Evolutionary conservation across 2,797 vertebrate species (phyloP).

Genomic region (Enteromius treurensis): DNA sequence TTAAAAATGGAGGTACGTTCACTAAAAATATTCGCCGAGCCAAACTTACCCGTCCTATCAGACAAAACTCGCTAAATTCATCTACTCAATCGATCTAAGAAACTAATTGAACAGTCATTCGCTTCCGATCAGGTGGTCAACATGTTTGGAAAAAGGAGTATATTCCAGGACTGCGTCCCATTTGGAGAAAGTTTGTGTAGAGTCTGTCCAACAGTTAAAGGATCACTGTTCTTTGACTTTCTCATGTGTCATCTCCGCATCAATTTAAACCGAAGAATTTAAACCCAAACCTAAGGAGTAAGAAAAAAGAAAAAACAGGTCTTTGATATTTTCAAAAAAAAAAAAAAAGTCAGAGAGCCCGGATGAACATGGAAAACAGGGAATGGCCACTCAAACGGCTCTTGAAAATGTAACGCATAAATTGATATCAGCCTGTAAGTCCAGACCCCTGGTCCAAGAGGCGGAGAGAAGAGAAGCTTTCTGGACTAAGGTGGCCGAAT

Average conservation of each 20-base stretch:
- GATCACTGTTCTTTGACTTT: slow-evolving; percentile 64
- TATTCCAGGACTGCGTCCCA: slow-evolving; percentile 72
- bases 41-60: slow-evolving; percentile 66
- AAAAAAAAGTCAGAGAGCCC: slow-evolving; percentile 24
- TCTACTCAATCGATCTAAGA: slow-evolving; percentile 62
- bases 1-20: slow-evolving; percentile 75
- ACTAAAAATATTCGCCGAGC: slow-evolving; percentile 74
- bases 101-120: slow-evolving; percentile 71
- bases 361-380: slow-evolving; percentile 44
- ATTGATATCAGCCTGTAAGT: slow-evolving; percentile 58
- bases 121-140: slow-evolving; percentile 67
- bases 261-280: slow-evolving; percentile 48
- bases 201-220: slow-evolving; percentile 68
- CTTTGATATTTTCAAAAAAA: slow-evolving; percentile 60
- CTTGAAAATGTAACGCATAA: slow-evolving; percentile 14
- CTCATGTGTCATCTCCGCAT: slow-evolving; percentile 67
- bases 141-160: slow-evolving; percentile 61
- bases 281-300: slow-evolving; percentile 61
- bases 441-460: slow-evolving; percentile 61
- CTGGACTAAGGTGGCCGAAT: slow-evolving; percentile 67
- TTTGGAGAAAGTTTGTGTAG: slow-evolving; percentile 60
- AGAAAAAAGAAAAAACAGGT: slow-evolving; percentile 59
- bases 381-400: slow-evolving; percentile 42
- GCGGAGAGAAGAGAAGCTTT: slow-evolving; percentile 68
- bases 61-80: slow-evolving; percentile 62